Base-by-base conservation (phyloP, 2,797 vertebrate species). In the Brachyrhaphis roseni region DNA sequence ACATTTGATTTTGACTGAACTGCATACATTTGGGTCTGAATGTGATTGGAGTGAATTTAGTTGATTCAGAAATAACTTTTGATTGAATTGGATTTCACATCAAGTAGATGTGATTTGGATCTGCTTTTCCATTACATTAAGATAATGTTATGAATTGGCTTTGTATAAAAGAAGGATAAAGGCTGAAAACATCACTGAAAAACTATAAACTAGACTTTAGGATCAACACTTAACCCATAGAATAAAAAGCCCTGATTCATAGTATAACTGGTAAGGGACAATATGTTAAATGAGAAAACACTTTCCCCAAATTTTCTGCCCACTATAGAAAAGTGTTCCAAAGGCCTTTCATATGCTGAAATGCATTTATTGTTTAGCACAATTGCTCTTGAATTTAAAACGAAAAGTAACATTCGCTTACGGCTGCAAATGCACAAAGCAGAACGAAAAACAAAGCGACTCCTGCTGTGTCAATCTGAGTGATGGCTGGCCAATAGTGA, bases 401-500 rank as follows among this genome's bases (percentile, higher is more conserved):
- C 31, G 51, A 59, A 53, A 84, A 75, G 85, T 75, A 83, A 73
- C 76, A 85, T 81, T 83, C 0, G 66, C 75, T 83, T 74, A 80
- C 31, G 6, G 20, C 16, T 34, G 75, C 68, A 87, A 87, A 85
- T 12, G 70, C 86, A 82, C 57, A 72, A 74, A 79, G 82, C 78
- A 81, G 55, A 88, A 83, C 76, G 64, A 72, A 81, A 86, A 87
- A 85, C 74, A 84, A 72, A 72, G 31, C 79, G 46, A 49, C 62
- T 76, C 76, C 77, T 80, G 85, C 78, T 86, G 77, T 74, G 86
- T 85, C 86, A 75, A 10, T 86, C 51, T 90, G 87, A 90, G 76
- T 89, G 87, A 87, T 78, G n/a, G 74, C 81, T 82, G 72, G 78
- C 78, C 80, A 85, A 86, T 51, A 82, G 81, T 81, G 80, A 87